Conservation (phyloP, 2,113 vertebrate genomes). For the Octodon degus region DNA sequence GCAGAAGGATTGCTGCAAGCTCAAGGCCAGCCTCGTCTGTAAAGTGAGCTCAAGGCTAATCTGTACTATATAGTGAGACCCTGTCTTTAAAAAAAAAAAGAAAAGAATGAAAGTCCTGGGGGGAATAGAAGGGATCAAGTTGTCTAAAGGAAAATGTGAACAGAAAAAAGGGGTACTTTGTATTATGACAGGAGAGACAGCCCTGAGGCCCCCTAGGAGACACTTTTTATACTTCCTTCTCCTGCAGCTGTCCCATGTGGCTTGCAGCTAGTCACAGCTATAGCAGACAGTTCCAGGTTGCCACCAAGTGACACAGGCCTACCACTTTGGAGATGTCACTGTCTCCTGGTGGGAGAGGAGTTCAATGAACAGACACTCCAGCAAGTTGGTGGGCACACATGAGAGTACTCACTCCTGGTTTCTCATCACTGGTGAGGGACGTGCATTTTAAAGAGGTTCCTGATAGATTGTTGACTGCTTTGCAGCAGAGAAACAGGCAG, state of each 20-base stretch:
- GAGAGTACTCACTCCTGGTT: neutral
- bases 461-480: too few species aligned
- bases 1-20: too few species aligned
- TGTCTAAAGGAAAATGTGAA: conserved; percentile 81
- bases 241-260: neutral
- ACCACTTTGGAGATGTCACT: neutral
- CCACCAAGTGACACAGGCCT: neutral
- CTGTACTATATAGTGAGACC: too few species aligned
- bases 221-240: neutral
- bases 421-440: neutral
- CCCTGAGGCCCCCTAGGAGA: neutral
- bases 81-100: too few species aligned
- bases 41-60: too few species aligned
- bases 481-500: too few species aligned
- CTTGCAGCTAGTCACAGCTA: neutral
- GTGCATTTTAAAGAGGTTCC: neutral
- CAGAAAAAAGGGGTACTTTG: neutral
- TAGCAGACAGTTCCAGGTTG: neutral
- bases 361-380: neutral
- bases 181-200: neutral
- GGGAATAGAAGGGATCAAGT: conserved; percentile 70
- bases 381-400: neutral
- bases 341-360: too few species aligned
- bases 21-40: too few species aligned
- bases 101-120: conserved; percentile 68